phyloP scores from a whole-genome alignment of 2,888 invertebrate species.

The Leptothorax acervorum region DNA sequence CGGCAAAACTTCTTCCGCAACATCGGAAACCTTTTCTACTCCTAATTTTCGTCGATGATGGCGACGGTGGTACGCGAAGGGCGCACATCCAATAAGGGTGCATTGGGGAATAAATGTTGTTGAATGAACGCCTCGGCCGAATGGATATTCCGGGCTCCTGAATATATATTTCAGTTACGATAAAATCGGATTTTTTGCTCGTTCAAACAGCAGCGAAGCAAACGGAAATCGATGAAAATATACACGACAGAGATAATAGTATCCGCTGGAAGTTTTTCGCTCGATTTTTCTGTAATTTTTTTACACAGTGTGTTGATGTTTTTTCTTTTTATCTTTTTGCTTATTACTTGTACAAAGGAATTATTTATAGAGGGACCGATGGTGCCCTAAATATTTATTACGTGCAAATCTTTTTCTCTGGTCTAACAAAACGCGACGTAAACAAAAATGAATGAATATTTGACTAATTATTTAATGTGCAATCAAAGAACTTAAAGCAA shows the following conservation, averaged over 20 bases:
- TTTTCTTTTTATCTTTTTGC: neutral
- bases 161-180: slow-evolving; percentile 43
- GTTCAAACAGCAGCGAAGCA: slow-evolving; percentile 23
- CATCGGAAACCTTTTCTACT: slow-evolving; percentile 80
- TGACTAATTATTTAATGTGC: neutral
- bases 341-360: neutral
- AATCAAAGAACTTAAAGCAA: neutral
- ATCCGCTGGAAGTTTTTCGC: neutral
- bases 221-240: slow-evolving; percentile 30
- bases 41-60: slow-evolving; percentile 68
- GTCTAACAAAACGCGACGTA: neutral
- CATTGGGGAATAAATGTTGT: slow-evolving; percentile 26
- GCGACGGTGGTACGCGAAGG: neutral
- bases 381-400: slow-evolving; percentile 3
- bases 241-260: slow-evolving; percentile 25
- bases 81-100: neutral
- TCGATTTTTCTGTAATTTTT: slow-evolving; percentile 8
- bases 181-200: slow-evolving; percentile 41
- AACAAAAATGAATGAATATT: neutral
- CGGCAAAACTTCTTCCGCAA: slow-evolving; percentile 79
- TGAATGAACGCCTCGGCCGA: slow-evolving; percentile 16
- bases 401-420: neutral
- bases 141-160: slow-evolving; percentile 29
- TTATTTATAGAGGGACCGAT: neutral
- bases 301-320: neutral